These are phyloP conservation scores for Papilio dardanus DNA, from an alignment of 1,140 invertebrate genomes.

Conservation along the genomic window DNA sequence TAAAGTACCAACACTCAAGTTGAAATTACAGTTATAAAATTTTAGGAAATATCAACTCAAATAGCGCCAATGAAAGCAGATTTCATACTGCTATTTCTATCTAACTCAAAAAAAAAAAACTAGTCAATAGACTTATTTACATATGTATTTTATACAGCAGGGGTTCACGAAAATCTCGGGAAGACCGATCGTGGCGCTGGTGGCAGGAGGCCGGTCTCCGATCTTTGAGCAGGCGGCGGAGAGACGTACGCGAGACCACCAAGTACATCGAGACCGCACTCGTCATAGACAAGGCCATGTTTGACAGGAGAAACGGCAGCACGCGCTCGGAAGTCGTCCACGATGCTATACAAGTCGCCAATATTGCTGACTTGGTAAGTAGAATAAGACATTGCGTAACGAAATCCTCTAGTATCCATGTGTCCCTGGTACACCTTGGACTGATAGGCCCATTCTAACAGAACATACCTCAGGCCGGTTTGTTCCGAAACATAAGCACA, in stretches of 20 bases:
- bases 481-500: too few relatives aligned
- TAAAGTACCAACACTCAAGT: too few relatives aligned
- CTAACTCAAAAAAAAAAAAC: too few relatives aligned
- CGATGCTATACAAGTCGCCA: slow-evolving; percentile 97
- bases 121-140: too few relatives aligned
- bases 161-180: slow-evolving; percentile 48
- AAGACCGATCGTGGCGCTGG: slow-evolving; percentile 71
- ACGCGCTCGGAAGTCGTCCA: slow-evolving; percentile 94
- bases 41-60: too few relatives aligned
- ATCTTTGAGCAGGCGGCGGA: slow-evolving; percentile 74
- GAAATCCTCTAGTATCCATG: neutral
- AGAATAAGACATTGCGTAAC: neutral
- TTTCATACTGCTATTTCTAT: neutral
- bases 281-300: slow-evolving; percentile 96
- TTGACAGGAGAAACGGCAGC: slow-evolving; percentile 95
- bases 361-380: slow-evolving; percentile 97
- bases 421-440: neutral
- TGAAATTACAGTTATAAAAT: too few relatives aligned
- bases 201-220: slow-evolving; percentile 65
- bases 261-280: slow-evolving; percentile 97
- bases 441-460: too few relatives aligned
- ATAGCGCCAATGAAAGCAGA: neutral
- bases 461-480: too few relatives aligned
- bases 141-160: neutral
- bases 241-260: slow-evolving; percentile 93